These are phyloP conservation scores for Amphipyra tragopoginis DNA, from an alignment of 2,888 invertebrate species.

Conservation along the genomic window DNA sequence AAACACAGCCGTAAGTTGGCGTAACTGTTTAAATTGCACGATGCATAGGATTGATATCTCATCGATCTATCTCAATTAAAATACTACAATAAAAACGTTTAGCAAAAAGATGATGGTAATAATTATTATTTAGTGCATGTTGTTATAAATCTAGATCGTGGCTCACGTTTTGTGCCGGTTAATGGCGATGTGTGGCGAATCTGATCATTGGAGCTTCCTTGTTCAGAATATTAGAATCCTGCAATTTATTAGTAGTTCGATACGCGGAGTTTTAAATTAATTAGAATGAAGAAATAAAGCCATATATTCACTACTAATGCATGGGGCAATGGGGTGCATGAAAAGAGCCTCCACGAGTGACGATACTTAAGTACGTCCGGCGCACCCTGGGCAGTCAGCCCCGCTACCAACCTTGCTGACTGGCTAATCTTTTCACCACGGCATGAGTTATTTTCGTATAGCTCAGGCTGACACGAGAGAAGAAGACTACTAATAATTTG, in stretches of 20 bases:
- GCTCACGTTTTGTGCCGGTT: slow-evolving; percentile 45
- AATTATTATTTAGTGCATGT: slow-evolving; percentile 29
- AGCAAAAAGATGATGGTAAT: slow-evolving; percentile 27
- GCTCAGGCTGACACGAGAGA: too few species aligned
- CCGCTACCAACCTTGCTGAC: too few species aligned
- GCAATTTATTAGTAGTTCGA: slow-evolving; percentile 4
- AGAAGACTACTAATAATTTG: too few species aligned
- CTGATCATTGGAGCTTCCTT: slow-evolving; percentile 33
- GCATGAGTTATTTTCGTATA: too few species aligned
- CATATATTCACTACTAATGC: too few species aligned
- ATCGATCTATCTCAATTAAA: slow-evolving; percentile 20
- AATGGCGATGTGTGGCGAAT: slow-evolving; percentile 47
- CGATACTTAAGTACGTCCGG: too few species aligned
- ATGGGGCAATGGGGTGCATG: too few species aligned
- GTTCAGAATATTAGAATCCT: slow-evolving; percentile 11
- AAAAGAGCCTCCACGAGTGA: too few species aligned
- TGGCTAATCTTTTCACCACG: too few species aligned
- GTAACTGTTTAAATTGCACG: background rate
- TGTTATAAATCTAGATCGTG: slow-evolving; percentile 51
- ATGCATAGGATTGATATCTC: slow-evolving; percentile 6
- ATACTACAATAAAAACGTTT: slow-evolving; percentile 29
- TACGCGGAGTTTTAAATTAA: background rate
- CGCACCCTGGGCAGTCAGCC: too few species aligned
- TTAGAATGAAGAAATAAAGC: too few species aligned
- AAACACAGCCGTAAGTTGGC: too few species aligned